Base-by-base conservation (phyloP, 2,113 vertebrate species). In the Oncorhynchus masou region DNA sequence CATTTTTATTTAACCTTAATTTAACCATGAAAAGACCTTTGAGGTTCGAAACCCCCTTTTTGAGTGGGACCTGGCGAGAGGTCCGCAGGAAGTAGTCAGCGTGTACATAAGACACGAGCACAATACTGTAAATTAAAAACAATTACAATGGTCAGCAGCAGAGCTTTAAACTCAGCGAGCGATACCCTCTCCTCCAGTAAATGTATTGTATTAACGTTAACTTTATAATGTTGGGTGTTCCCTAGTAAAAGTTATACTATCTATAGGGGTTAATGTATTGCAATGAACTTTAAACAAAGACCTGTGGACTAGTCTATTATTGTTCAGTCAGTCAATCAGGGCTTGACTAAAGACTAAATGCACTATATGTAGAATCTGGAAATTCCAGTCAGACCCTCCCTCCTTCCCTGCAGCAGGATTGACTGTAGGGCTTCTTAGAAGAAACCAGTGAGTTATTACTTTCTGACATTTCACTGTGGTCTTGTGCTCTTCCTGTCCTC, bases 301-400 rank as follows among this genome's bases (percentile, higher is more conserved):
- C 77, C 49, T 51, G n/a, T 74, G 31, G 70, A 54, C 11, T 49
- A 22, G 51, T 57, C 54, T 57, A 12, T 57, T 9, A 45, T 57
- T 1, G 15, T 51, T 59, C 3, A 69, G 34, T 67, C 29, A 71
- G 39, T 39, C 69, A 71, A 59, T 75, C 69, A 77, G 62, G 74
- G 62, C 51, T 22, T 54, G 74, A 73, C 71, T 74, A 71, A 73
- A 54, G 27, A 6, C 12, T 19, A 66, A 8, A 79, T 24, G 45
- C 62, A 71, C 64, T 87, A 74, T 45, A 45, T 54, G 51, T 81
- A 62, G 70, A 31, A 1, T 73, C 80, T 91, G 90, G 89, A 91
- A 93, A 81, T 90, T 1, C 83, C 84, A 78, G 54, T 51, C 73
- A 7, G 31, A 48, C 59, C 59, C 76, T 67, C 29, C 19, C 24